phyloP scores from a whole-genome alignment of 2,797 vertebrate species.

The Protosalanx chinensis region DNA sequence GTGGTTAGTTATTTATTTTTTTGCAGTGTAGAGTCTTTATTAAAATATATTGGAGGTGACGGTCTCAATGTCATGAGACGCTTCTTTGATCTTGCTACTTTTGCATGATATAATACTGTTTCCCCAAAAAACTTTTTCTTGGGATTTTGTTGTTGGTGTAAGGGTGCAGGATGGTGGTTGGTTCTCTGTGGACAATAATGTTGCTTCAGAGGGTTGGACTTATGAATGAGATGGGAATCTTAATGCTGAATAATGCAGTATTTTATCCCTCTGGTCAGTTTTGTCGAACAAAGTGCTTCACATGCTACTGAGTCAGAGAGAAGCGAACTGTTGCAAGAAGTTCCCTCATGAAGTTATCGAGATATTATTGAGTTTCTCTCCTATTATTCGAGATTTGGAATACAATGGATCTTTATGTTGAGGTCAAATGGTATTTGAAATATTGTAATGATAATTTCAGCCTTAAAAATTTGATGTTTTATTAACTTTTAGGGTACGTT shows the following conservation, averaged over 20 bases:
- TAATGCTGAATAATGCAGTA: slow-evolving; percentile 61
- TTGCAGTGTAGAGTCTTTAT: slow-evolving; percentile 38
- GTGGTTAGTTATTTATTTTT: slow-evolving; percentile 32
- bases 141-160: slow-evolving; percentile 1
- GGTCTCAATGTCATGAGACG: background rate
- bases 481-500: background rate
- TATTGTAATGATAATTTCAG: background rate
- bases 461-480: background rate
- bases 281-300: slow-evolving; percentile 68
- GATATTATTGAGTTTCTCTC: background rate
- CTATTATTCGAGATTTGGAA: background rate
- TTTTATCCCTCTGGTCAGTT: slow-evolving; percentile 59
- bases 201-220: slow-evolving; percentile 39
- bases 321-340: slow-evolving; percentile 39
- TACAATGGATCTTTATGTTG: background rate
- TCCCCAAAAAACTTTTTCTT: background rate
- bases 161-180: background rate
- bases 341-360: slow-evolving; percentile 63
- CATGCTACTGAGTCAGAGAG: slow-evolving; percentile 26
- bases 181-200: slow-evolving; percentile 14
- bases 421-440: background rate
- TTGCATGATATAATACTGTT: background rate
- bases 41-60: background rate
- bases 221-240: slow-evolving; percentile 57
- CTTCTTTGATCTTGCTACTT: background rate